These are phyloP conservation scores for Chionodraco myersi DNA, from an alignment of 2,113 vertebrate genomes.

Conservation along the genomic window DNA sequence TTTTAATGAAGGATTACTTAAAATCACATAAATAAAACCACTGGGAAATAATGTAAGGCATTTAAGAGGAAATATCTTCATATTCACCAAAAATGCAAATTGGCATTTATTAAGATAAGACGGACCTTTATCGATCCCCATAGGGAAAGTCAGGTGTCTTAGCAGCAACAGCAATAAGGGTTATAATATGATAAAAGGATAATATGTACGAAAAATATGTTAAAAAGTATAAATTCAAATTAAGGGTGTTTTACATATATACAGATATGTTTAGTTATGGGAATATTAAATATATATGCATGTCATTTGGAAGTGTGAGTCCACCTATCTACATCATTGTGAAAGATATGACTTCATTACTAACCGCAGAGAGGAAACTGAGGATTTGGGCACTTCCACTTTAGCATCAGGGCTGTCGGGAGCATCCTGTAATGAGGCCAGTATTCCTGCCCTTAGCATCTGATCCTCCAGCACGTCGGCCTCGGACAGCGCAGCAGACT, in stretches of 20 bases:
- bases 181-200: too few species aligned
- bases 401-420: slow-evolving; percentile 71
- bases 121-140: too few species aligned
- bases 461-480: slow-evolving; percentile 84
- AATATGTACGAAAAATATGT: too few species aligned
- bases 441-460: slow-evolving; percentile 87
- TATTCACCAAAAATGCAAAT: background rate
- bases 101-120: background rate
- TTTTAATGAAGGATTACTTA: slow-evolving; percentile 3
- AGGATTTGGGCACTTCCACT: slow-evolving; percentile 87
- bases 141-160: too few species aligned
- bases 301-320: too few species aligned
- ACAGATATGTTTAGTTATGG: too few species aligned
- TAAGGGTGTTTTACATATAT: too few species aligned
- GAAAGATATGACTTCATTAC: slow-evolving; percentile 7
- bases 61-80: background rate
- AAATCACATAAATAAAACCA: background rate
- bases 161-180: too few species aligned
- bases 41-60: background rate
- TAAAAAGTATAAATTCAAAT: too few species aligned
- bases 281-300: too few species aligned
- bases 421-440: slow-evolving; percentile 85
- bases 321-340: too few species aligned
- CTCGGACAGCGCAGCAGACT: slow-evolving; percentile 56
- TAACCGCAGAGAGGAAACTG: slow-evolving; percentile 90